Evolutionary conservation across 2,888 invertebrate species (phyloP).

Genomic region (Watsonalla cultraria): DNA sequence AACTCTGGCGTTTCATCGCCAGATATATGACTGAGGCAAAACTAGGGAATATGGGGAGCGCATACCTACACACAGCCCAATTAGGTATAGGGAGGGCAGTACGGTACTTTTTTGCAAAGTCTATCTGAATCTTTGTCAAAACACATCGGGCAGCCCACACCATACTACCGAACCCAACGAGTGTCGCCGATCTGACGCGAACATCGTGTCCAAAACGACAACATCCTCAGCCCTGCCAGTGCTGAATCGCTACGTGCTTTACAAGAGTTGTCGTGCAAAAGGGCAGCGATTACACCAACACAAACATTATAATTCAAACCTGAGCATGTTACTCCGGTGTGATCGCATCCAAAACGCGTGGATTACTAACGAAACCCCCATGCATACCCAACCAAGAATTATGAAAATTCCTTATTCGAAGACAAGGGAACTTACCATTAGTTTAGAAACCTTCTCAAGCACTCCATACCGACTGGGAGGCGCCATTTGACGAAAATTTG

Average conservation of each 20-base stretch:
- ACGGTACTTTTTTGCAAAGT: too few relatives aligned
- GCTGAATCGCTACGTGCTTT: not conserved
- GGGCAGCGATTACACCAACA: conserved; percentile 18
- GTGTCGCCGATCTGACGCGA: conserved; percentile 17
- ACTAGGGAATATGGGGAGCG: conserved; percentile 8
- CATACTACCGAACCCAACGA: conserved; percentile 22
- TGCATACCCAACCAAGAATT: conserved; percentile 41
- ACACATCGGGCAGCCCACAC: conserved; percentile 12
- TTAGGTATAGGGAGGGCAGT: too few relatives aligned
- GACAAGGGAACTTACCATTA: conserved; percentile 48
- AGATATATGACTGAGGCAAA: conserved; percentile 8
- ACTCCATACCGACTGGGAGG: conserved; percentile 21
- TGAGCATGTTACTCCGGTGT: conserved; percentile 10
- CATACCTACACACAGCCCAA: too few relatives aligned
- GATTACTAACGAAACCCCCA: conserved; percentile 34
- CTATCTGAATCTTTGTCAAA: not conserved
- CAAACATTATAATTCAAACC: conserved; percentile 23
- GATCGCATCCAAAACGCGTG: conserved; percentile 17
- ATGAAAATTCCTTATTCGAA: conserved; percentile 37
- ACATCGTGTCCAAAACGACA: conserved; percentile 9
- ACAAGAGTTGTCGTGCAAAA: conserved; percentile 18
- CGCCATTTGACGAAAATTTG: conserved; percentile 28
- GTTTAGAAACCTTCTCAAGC: conserved; percentile 15
- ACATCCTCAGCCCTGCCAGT: conserved; percentile 1
- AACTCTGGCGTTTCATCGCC: conserved; percentile 14